Evolutionary conservation across 2,113 vertebrate species (phyloP).

Genomic region (Prolemur simus): DNA sequence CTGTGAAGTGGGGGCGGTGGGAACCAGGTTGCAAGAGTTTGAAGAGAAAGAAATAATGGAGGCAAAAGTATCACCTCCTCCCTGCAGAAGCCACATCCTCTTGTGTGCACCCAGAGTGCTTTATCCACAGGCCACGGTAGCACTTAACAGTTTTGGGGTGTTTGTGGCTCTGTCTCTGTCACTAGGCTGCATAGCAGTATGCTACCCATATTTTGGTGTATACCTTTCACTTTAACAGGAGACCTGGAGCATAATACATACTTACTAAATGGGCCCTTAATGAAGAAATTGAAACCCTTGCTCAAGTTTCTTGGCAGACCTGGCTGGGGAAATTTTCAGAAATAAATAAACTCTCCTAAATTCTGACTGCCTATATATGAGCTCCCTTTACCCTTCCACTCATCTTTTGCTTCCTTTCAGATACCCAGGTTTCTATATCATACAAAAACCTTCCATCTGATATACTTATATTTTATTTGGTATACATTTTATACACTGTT

Average conservation of each 20-base stretch:
- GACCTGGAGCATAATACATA: no score
- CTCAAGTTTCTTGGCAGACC: not conserved
- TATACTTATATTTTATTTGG: not conserved
- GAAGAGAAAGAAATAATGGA: not conserved
- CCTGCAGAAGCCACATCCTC: not conserved
- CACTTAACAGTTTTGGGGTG: not conserved
- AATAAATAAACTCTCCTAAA: not conserved
- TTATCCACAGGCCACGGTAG: rapidly evolving
- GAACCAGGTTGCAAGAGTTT: not conserved
- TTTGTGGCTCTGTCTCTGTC: not conserved
- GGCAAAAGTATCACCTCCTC: not conserved
- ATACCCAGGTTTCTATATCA: not conserved
- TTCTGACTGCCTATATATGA: not conserved
- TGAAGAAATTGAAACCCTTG: not conserved
- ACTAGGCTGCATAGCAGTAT: rapidly evolving
- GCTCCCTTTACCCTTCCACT: not conserved
- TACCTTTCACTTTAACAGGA: not conserved
- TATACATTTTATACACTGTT: not conserved
- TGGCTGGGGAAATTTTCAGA: not conserved
- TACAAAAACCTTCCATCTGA: not conserved
- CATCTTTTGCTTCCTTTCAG: not conserved
- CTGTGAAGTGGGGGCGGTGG: not conserved
- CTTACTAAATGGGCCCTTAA: not conserved
- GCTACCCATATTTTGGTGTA: not conserved
- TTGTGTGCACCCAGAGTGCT: rapidly evolving